Conservation (phyloP, 92 coral and sea anemone genomes). For the Heliopora coerulea region DNA sequence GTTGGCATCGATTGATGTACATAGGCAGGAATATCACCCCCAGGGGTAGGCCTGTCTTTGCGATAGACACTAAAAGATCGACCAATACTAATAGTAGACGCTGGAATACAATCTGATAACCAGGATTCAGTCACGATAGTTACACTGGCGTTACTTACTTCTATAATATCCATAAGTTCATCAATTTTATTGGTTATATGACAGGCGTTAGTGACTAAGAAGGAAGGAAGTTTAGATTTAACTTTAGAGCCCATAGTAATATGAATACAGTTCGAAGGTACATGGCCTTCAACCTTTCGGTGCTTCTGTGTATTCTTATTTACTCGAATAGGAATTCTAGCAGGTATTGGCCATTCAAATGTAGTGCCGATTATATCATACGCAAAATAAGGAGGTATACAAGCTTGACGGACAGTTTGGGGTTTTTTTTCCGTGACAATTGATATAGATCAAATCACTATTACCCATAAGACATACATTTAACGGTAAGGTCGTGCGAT, state of each 20-base stretch:
- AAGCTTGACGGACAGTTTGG: too few species aligned
- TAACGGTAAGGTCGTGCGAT: too few species aligned
- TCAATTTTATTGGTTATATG: constrained; percentile 33
- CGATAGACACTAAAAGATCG: constrained; percentile 24
- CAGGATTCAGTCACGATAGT: constrained; percentile 9
- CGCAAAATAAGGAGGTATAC: too few species aligned
- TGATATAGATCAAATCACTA: too few species aligned
- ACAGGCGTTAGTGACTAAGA: constrained; percentile 37
- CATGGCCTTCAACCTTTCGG: constrained; percentile 3
- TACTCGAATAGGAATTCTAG: not conserved
- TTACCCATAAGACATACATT: too few species aligned
- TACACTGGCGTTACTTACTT: not conserved
- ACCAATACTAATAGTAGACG: constrained; percentile 21
- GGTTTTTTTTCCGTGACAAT: too few species aligned
- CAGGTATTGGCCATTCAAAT: too few species aligned
- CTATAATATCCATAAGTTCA: not conserved
- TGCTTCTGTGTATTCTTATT: constrained; percentile 6
- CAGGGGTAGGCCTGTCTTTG: constrained; percentile 36
- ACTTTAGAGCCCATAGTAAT: constrained; percentile 9
- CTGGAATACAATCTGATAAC: constrained; percentile 24
- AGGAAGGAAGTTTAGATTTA: constrained; percentile 15
- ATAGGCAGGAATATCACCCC: constrained; percentile 54
- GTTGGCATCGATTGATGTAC: constrained; percentile 55
- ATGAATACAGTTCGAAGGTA: constrained; percentile 17
- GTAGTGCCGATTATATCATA: too few species aligned